Evolutionary conservation across 2,797 vertebrate genomes (phyloP).

Genomic region (Periparus ater): DNA sequence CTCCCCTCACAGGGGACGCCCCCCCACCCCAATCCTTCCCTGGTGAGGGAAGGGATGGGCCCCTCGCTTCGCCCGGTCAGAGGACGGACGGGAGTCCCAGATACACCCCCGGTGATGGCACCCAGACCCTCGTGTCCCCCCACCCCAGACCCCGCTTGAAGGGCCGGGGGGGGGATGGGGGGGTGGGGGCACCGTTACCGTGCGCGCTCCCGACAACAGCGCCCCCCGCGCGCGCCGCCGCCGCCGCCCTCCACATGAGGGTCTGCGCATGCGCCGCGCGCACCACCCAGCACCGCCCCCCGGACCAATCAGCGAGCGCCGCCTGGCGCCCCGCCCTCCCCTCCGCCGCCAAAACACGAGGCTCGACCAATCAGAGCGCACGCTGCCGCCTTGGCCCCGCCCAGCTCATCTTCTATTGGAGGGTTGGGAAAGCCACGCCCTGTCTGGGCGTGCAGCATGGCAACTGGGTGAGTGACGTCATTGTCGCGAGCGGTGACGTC

Average conservation of each 20-base stretch:
- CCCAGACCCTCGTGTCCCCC: not conserved
- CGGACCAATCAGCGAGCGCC: not conserved
- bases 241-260: not conserved
- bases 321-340: not conserved
- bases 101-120: too few relatives aligned
- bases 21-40: not conserved
- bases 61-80: not conserved
- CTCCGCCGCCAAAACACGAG: not conserved
- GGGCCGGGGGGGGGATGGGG: not conserved
- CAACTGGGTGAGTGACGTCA: not conserved
- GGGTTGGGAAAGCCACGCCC: accelerated
- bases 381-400: accelerated
- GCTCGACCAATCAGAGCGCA: not conserved
- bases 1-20: not conserved
- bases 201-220: not conserved
- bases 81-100: not conserved
- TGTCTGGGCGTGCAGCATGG: not conserved
- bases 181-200: not conserved
- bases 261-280: not conserved
- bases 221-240: not conserved
- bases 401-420: accelerated
- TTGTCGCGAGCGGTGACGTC: accelerated
- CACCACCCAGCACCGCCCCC: accelerated
- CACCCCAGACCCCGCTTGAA: not conserved
- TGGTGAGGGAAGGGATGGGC: not conserved